A percentile compares a stretch with the other conserved stretches of the same genome.
Evolutionary conservation across 2,113 vertebrate genomes (phyloP).

Genomic region (Engystomops pustulosus): DNA sequence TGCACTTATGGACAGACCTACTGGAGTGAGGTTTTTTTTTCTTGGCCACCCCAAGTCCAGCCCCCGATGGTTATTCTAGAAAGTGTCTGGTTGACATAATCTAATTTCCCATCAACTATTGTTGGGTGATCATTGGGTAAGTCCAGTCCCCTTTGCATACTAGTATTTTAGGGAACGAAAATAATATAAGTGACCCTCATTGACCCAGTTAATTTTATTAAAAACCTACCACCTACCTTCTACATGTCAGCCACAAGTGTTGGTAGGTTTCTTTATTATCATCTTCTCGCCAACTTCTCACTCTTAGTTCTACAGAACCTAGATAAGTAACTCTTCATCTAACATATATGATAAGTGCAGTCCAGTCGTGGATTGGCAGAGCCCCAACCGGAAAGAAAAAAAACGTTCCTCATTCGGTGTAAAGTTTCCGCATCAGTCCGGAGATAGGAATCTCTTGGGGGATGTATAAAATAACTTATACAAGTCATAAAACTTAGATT

Average conservation of each 20-base stretch:
- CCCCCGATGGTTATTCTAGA: too few species aligned
- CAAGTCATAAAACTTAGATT: slow-evolving; percentile 34
- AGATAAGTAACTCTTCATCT: not conserved
- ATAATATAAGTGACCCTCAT: too few species aligned
- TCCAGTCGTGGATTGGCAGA: not conserved
- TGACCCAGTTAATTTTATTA: too few species aligned
- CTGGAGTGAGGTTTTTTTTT: too few species aligned
- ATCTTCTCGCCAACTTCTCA: not conserved
- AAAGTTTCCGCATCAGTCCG: slow-evolving; percentile 10
- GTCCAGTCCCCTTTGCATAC: too few species aligned
- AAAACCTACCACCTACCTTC: too few species aligned
- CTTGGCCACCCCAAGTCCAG: too few species aligned
- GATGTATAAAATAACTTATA: slow-evolving; percentile 7
- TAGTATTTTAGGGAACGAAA: too few species aligned
- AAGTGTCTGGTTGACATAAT: too few species aligned
- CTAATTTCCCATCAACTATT: too few species aligned
- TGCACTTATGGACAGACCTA: too few species aligned
- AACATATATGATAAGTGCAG: not conserved
- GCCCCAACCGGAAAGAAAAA: not conserved
- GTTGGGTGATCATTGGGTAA: too few species aligned
- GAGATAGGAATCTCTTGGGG: slow-evolving; percentile 4
- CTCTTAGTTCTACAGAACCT: not conserved
- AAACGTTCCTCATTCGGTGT: not conserved
- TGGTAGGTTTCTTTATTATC: not conserved
- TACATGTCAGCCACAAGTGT: not conserved